phyloP scores from a whole-genome alignment of 2,888 invertebrate species.

The Notocelia uddmanniana region DNA sequence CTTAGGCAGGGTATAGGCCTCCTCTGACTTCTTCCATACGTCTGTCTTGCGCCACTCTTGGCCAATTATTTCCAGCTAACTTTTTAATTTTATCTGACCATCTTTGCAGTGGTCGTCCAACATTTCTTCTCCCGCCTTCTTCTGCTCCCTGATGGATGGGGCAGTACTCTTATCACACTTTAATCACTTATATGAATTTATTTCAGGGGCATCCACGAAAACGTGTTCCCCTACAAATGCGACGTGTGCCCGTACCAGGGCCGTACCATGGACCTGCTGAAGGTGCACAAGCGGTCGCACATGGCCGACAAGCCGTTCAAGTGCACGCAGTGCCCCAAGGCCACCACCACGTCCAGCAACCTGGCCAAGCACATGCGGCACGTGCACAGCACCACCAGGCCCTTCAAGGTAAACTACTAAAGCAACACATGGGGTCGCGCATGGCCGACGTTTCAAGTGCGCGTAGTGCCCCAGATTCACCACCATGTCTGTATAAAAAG shows the following conservation, averaged over 20 bases:
- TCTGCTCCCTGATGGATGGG: too few relatives aligned
- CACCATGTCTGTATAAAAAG: too few relatives aligned
- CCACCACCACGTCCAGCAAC: slow-evolving; percentile 76
- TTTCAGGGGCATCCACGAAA: slow-evolving; percentile 70
- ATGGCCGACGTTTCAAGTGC: slow-evolving; percentile 60
- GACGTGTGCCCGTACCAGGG: slow-evolving; percentile 77
- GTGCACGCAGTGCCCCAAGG: slow-evolving; percentile 74
- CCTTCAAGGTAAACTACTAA: slow-evolving; percentile 67
- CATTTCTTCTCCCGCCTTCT: too few relatives aligned
- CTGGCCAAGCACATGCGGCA: slow-evolving; percentile 77
- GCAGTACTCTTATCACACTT: too few relatives aligned
- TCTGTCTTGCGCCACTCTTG: too few relatives aligned
- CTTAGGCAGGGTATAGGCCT: too few relatives aligned
- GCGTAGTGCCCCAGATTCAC: slow-evolving; percentile 40
- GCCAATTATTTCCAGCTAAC: too few relatives aligned
- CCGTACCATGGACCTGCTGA: slow-evolving; percentile 74
- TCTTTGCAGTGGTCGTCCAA: too few relatives aligned
- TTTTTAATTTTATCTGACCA: too few relatives aligned
- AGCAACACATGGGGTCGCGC: too few relatives aligned
- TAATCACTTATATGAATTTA: neutral
- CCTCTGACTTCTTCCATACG: too few relatives aligned
- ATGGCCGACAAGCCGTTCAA: slow-evolving; percentile 75
- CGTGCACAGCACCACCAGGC: slow-evolving; percentile 74
- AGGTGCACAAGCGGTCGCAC: slow-evolving; percentile 76
- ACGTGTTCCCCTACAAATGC: slow-evolving; percentile 77